Percentiles rank a stretch among this genome's conserved stretches.
phyloP scores from a whole-genome alignment of 2,797 vertebrate species.

The Basileuterus tristriatus region DNA sequence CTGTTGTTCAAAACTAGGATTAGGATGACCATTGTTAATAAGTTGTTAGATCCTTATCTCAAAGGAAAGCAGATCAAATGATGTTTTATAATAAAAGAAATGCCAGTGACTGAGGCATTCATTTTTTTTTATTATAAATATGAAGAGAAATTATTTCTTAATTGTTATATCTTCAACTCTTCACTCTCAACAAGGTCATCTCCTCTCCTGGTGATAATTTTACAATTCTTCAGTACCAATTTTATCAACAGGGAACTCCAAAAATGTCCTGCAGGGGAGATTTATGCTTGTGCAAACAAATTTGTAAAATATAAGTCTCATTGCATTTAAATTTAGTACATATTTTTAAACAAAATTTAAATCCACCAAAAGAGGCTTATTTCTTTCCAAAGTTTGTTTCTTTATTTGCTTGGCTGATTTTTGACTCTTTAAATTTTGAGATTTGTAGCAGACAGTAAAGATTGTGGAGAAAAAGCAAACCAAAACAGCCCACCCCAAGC shows the following conservation, averaged over 20 bases:
- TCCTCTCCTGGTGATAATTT: not conserved
- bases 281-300: not conserved
- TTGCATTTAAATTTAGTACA: not conserved
- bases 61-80: not conserved
- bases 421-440: not conserved
- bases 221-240: not conserved
- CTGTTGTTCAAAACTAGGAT: not conserved
- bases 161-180: not conserved
- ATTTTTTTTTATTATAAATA: not conserved
- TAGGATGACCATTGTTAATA: not conserved
- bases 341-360: not conserved
- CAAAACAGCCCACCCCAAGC: fast-evolving
- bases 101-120: fast-evolving
- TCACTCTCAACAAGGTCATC: not conserved
- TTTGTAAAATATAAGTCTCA: not conserved
- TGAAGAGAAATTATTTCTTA: not conserved
- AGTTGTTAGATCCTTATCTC: not conserved
- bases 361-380: not conserved
- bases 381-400: not conserved
- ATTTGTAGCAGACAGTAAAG: not conserved
- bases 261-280: not conserved
- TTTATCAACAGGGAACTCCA: not conserved
- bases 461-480: fast-evolving
- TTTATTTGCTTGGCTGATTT: not conserved
- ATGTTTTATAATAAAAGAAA: not conserved